These are phyloP conservation scores for Anabacerthia variegaticeps DNA, from an alignment of 2,797 vertebrate species.

Conservation along the genomic window DNA sequence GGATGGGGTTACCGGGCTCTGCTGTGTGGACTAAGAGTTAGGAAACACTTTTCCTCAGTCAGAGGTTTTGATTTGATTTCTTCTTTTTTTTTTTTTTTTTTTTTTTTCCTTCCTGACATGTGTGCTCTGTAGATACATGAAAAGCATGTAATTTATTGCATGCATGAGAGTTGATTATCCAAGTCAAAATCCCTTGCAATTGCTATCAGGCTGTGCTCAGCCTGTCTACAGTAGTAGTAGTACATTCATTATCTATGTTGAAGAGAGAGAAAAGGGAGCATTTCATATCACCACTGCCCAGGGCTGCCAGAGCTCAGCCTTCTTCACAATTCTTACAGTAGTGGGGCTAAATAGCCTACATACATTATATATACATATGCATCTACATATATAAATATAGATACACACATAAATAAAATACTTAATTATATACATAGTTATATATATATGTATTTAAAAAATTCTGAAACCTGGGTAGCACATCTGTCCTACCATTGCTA, in stretches of 20 bases:
- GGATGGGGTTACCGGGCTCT: background rate
- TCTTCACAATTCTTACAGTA: background rate
- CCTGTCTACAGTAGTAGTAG: background rate
- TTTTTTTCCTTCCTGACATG: background rate
- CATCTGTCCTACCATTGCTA: background rate
- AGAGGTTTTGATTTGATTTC: background rate
- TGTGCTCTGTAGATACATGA: background rate
- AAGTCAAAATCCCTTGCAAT: background rate
- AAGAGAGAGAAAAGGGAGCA: background rate
- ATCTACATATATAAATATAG: background rate
- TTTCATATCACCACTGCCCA: background rate
- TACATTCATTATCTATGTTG: background rate
- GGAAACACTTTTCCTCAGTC: background rate
- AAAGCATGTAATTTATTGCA: constrained; percentile 14
- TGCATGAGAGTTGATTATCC: background rate
- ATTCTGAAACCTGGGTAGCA: background rate
- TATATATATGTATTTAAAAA: background rate
- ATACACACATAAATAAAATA: background rate
- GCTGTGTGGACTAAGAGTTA: background rate
- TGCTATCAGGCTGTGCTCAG: background rate
- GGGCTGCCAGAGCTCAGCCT: background rate
- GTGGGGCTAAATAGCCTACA: background rate
- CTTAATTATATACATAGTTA: no score
- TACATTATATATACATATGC: background rate
- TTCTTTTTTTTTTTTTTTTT: background rate